Percentiles rank a stretch among this genome's conserved stretches.
phyloP scores from a whole-genome alignment of 2,113 vertebrate genomes.

The Thalassoma bifasciatum region DNA sequence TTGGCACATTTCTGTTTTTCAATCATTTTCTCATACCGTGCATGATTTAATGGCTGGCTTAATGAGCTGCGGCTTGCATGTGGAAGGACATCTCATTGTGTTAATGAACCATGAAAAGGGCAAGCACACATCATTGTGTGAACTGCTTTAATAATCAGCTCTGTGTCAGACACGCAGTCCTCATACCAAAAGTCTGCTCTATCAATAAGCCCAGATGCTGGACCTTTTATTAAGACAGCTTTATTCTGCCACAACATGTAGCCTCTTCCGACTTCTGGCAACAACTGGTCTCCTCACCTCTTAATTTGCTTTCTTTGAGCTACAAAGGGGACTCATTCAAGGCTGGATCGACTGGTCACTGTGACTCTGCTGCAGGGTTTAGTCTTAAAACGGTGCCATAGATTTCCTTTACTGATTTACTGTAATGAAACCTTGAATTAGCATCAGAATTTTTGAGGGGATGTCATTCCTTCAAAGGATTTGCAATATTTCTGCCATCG shows the following conservation, averaged over 20 bases:
- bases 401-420: constrained; percentile 1
- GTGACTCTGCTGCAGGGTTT: constrained; percentile 2
- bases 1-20: constrained; percentile 67
- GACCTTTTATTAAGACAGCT: constrained; percentile 59
- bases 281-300: constrained; percentile 5
- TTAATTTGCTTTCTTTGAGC: neutral
- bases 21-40: constrained; percentile 79
- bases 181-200: constrained; percentile 56
- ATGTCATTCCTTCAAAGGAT: neutral
- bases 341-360: neutral
- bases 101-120: constrained; percentile 86
- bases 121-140: constrained; percentile 80
- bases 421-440: constrained; percentile 1
- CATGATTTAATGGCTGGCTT: constrained; percentile 70
- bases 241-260: constrained; percentile 30
- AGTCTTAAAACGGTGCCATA: neutral
- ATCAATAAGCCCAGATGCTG: constrained; percentile 66
- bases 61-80: constrained; percentile 85
- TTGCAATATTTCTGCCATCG: neutral
- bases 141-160: constrained; percentile 81
- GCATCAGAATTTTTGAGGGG: neutral
- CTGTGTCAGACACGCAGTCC: constrained; percentile 56
- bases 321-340: constrained; percentile 21
- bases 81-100: constrained; percentile 80
- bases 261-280: constrained; percentile 7